phyloP scores from a whole-genome alignment of 2,888 invertebrate genomes.

The Pteria penguin region DNA sequence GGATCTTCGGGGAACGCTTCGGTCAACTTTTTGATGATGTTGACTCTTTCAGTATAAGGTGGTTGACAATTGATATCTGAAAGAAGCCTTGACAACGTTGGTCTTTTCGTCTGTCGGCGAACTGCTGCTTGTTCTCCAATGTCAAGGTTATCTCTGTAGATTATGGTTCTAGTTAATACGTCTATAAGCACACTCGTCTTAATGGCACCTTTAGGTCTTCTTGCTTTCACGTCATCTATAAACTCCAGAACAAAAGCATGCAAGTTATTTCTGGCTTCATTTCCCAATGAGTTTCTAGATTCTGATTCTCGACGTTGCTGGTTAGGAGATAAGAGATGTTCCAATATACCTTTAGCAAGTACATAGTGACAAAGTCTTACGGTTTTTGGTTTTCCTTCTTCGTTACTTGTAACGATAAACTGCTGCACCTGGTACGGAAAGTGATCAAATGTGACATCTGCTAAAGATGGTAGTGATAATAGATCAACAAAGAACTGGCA shows the following conservation, averaged over 20 bases:
- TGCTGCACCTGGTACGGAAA: slow-evolving; percentile 16
- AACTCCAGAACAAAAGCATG: slow-evolving; percentile 47
- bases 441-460: slow-evolving; percentile 18
- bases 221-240: slow-evolving; percentile 49
- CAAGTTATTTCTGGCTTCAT: slow-evolving; percentile 44
- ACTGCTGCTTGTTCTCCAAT: slow-evolving; percentile 44
- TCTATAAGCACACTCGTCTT: slow-evolving; percentile 36
- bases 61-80: slow-evolving; percentile 51
- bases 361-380: slow-evolving; percentile 44
- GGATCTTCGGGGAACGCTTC: slow-evolving; percentile 51
- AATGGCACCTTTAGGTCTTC: slow-evolving; percentile 34
- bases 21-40: slow-evolving; percentile 47
- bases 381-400: slow-evolving; percentile 15
- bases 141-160: slow-evolving; percentile 54
- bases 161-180: slow-evolving; percentile 56
- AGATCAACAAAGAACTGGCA: slow-evolving; percentile 35
- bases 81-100: slow-evolving; percentile 51
- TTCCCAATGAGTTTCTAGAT: slow-evolving; percentile 29
- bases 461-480: slow-evolving; percentile 10
- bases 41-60: slow-evolving; percentile 52
- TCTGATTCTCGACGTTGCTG: background rate
- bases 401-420: slow-evolving; percentile 13
- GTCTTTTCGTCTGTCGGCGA: slow-evolving; percentile 35
- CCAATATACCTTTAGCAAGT: slow-evolving; percentile 56
- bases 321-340: slow-evolving; percentile 40